A percentile compares a stretch with the other conserved stretches of the same genome.
phyloP scores from a whole-genome alignment of 2,888 invertebrate genomes.

The Neuroscelio doddi region DNA sequence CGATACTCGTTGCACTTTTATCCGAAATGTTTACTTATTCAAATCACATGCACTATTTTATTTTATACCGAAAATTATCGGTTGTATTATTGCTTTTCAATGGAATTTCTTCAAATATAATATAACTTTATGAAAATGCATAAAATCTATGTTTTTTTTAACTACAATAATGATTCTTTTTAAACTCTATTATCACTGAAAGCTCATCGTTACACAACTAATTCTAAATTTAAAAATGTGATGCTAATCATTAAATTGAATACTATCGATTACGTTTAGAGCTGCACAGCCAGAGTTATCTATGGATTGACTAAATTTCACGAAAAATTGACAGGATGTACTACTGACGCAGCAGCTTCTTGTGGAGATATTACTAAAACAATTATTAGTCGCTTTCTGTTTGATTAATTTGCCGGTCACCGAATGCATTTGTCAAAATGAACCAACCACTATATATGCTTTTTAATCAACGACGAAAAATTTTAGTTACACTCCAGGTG shows the following conservation, averaged over 20 bases:
- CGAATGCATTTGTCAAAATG: constrained; percentile 33
- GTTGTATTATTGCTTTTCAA: constrained; percentile 19
- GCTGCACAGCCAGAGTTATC: constrained; percentile 56
- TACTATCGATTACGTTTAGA: constrained; percentile 61
- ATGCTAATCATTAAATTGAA: constrained; percentile 54
- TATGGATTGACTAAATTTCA: constrained; percentile 49
- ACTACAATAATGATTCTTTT: constrained; percentile 15
- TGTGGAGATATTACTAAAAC: constrained; percentile 37
- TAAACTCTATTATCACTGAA: constrained; percentile 41
- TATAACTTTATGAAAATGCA: too few species aligned
- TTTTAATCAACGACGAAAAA: constrained; percentile 26
- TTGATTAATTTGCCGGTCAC: constrained; percentile 1
- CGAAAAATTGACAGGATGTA: constrained; percentile 49
- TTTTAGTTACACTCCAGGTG: constrained; percentile 49
- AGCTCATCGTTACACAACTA: constrained; percentile 22
- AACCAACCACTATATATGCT: constrained; percentile 37
- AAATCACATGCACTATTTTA: constrained; percentile 17
- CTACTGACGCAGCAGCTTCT: constrained; percentile 39
- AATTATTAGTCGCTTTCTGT: too few species aligned
- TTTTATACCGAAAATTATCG: constrained; percentile 8
- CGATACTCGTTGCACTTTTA: constrained; percentile 9
- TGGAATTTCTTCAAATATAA: constrained; percentile 13
- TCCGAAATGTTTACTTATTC: constrained; percentile 14
- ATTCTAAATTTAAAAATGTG: constrained; percentile 10
- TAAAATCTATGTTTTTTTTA: constrained; percentile 26